Evolutionary conservation across 2,888 invertebrate genomes (phyloP).

Genomic region (Lasioglossum marginatum): DNA sequence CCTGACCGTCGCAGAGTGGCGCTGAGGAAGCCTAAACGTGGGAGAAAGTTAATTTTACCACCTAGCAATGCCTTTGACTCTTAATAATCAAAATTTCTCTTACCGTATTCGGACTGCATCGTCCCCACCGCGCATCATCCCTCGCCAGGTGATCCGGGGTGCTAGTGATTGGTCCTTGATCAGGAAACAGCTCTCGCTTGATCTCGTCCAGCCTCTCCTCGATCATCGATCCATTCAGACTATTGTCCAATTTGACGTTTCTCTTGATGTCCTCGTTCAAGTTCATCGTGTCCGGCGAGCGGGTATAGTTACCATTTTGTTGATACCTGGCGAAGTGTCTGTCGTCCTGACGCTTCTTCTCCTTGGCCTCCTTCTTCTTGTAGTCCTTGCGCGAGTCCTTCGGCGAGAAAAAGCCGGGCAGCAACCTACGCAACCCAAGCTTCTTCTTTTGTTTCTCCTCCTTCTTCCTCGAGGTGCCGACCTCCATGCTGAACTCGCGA

Average conservation of each 20-base stretch:
- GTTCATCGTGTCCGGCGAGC: slow-evolving; percentile 81
- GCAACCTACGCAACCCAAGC: slow-evolving; percentile 77
- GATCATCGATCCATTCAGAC: slow-evolving; percentile 78
- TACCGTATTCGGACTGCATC: neutral
- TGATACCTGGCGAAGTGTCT: slow-evolving; percentile 79
- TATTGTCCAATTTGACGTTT: slow-evolving; percentile 80
- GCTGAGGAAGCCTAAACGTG: neutral
- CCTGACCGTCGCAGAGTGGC: slow-evolving; percentile 12
- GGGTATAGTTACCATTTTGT: slow-evolving; percentile 81
- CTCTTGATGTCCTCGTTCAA: slow-evolving; percentile 81
- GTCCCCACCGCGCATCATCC: slow-evolving; percentile 56
- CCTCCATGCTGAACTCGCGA: slow-evolving; percentile 79
- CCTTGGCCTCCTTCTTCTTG: slow-evolving; percentile 78
- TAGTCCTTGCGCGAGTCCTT: slow-evolving; percentile 81
- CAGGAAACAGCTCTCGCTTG: slow-evolving; percentile 79
- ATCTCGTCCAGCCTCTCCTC: slow-evolving; percentile 81
- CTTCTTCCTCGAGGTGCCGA: slow-evolving; percentile 79
- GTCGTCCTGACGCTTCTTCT: slow-evolving; percentile 77
- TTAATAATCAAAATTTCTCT: neutral
- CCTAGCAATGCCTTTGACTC: too few relatives aligned
- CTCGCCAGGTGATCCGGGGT: slow-evolving; percentile 80
- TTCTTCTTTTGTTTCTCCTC: slow-evolving; percentile 82
- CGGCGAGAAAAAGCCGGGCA: slow-evolving; percentile 81
- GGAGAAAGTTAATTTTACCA: neutral
- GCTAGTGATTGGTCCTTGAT: slow-evolving; percentile 77